phyloP scores from a whole-genome alignment of 1,140 invertebrate genomes.

The Cephus cinctus region DNA sequence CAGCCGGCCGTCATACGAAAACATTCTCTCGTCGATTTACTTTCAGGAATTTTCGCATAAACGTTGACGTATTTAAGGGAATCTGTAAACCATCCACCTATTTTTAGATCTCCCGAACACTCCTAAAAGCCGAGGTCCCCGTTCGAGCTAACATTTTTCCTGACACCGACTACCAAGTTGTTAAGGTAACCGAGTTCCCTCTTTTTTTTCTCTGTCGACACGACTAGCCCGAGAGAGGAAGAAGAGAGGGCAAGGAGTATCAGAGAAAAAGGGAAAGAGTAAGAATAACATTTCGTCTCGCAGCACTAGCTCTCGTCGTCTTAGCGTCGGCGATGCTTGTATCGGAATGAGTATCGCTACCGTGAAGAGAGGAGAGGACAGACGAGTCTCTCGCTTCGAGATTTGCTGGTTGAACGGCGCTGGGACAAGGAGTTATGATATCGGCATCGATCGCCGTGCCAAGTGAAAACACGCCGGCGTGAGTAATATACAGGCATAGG shows the following conservation, averaged over 20 bases:
- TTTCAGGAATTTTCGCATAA: constrained; percentile 49
- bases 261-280: too few relatives aligned
- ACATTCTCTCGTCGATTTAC: constrained; percentile 53
- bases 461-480: constrained; percentile 57
- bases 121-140: too few relatives aligned
- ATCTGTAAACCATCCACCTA: constrained; percentile 52
- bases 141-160: too few relatives aligned
- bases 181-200: too few relatives aligned
- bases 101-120: too few relatives aligned
- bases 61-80: constrained; percentile 56
- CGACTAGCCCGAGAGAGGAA: too few relatives aligned
- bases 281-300: too few relatives aligned
- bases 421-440: constrained; percentile 58
- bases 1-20: constrained; percentile 41
- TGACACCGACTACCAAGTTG: too few relatives aligned
- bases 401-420: constrained; percentile 45
- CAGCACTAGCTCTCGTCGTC: too few relatives aligned
- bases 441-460: constrained; percentile 52
- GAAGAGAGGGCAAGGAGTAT: too few relatives aligned
- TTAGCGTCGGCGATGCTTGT: constrained; percentile 19
- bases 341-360: constrained; percentile 48
- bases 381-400: too few relatives aligned
- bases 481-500: constrained; percentile 56
- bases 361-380: constrained; percentile 14
- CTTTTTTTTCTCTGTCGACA: too few relatives aligned